Evolutionary conservation across 2,797 vertebrate species (phyloP).

Genomic region (Clarias pachynema): DNA sequence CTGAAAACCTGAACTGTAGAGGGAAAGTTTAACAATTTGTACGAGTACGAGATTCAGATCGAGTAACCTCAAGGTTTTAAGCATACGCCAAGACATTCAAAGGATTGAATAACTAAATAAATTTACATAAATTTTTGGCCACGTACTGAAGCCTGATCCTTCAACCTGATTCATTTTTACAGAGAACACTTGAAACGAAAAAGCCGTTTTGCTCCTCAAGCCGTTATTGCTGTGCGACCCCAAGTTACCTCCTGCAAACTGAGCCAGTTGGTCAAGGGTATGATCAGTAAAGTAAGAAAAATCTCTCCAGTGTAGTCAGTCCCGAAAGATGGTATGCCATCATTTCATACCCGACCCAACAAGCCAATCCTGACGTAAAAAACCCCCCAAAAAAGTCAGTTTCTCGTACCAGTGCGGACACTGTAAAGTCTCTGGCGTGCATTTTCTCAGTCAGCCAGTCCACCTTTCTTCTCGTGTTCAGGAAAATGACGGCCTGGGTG

Average conservation of each 20-base stretch:
- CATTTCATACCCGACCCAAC: slow-evolving; percentile 81
- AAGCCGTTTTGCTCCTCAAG: background rate
- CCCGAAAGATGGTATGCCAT: slow-evolving; percentile 98
- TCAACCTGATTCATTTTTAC: too few species aligned
- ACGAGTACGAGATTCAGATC: too few species aligned
- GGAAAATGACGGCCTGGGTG: slow-evolving; percentile 98
- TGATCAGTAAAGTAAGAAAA: slow-evolving; percentile 81
- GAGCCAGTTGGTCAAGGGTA: slow-evolving; percentile 52
- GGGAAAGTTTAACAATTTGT: too few species aligned
- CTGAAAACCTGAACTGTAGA: too few species aligned
- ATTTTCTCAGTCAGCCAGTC: slow-evolving; percentile 99
- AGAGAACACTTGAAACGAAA: background rate
- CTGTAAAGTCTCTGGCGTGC: slow-evolving; percentile 96
- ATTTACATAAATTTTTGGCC: too few species aligned
- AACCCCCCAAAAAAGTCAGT: accelerated
- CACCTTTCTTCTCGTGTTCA: slow-evolving; percentile 98
- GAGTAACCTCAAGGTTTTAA: too few species aligned
- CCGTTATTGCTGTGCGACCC: background rate
- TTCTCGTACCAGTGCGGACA: slow-evolving; percentile 91
- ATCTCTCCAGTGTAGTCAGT: slow-evolving; percentile 90
- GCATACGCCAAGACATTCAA: too few species aligned
- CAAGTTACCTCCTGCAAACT: background rate
- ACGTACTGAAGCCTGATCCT: too few species aligned
- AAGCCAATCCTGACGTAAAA: background rate
- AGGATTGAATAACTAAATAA: too few species aligned